These are phyloP conservation scores for Matsumyia berberina DNA, from an alignment of 2,888 invertebrate species.

Conservation along the genomic window DNA sequence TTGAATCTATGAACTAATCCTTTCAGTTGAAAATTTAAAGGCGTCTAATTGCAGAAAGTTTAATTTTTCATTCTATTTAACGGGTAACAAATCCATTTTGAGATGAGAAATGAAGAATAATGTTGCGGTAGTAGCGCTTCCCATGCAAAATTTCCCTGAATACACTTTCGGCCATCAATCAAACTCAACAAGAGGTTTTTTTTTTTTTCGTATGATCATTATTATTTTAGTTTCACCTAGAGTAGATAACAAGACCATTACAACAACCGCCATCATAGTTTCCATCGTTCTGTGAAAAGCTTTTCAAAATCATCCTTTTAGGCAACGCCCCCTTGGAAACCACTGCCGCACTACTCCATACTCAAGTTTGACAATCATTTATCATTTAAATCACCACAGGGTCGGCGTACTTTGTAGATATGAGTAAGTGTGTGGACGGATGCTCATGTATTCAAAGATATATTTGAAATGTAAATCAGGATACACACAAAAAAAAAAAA, in stretches of 20 bases:
- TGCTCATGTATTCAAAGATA: not conserved
- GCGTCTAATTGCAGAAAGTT: not conserved
- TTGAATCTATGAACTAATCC: constrained; percentile 21
- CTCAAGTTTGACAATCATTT: constrained; percentile 49
- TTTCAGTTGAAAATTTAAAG: constrained; percentile 4
- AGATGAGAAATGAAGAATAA: not conserved
- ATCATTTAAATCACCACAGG: constrained; percentile 48
- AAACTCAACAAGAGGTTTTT: constrained; percentile 46
- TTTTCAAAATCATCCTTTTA: constrained; percentile 8
- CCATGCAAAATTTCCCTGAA: constrained; percentile 12
- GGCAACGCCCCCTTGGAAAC: not conserved
- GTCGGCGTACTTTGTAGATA: not conserved
- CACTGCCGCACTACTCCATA: not conserved
- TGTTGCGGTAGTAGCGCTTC: constrained; percentile 1
- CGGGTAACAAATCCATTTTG: not conserved
- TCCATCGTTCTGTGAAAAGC: constrained; percentile 9
- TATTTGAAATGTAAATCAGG: constrained; percentile 1
- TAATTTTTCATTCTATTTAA: constrained; percentile 1
- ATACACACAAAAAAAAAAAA: not conserved
- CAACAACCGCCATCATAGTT: constrained; percentile 36
- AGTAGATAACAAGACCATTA: constrained; percentile 42
- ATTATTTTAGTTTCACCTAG: constrained; percentile 46
- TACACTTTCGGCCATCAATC: constrained; percentile 58
- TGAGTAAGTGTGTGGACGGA: not conserved
- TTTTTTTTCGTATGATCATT: constrained; percentile 57